Percentiles rank a stretch among this genome's conserved stretches.
Conservation (phyloP, 1,140 invertebrate species). For the Drosophila ananassae region DNA sequence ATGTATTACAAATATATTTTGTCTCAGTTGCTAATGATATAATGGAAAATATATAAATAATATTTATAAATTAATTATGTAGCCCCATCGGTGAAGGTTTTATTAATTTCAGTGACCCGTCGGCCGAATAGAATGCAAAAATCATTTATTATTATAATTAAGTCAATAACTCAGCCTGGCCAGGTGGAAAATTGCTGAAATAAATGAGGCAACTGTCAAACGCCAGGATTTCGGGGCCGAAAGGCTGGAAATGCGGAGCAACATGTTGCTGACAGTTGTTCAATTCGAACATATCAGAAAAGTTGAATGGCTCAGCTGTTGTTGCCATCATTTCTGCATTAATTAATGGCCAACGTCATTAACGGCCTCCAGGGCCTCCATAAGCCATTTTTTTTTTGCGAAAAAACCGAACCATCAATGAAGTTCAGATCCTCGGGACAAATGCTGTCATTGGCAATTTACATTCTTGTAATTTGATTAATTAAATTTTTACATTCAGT, state of each 20-base stretch:
- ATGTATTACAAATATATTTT: background rate
- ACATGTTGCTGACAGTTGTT: conserved; percentile 80
- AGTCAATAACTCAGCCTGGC: conserved; percentile 46
- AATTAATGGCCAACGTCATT: conserved; percentile 74
- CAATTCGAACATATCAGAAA: conserved; percentile 62
- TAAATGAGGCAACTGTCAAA: conserved; percentile 66
- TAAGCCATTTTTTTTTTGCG: background rate
- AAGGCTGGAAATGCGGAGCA: conserved; percentile 21
- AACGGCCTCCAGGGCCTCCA: conserved; percentile 5
- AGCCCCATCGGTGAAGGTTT: background rate
- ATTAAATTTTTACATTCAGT: conserved; percentile 40
- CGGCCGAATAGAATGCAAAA: conserved; percentile 46
- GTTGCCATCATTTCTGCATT: conserved; percentile 66
- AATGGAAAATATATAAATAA: background rate
- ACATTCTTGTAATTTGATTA: conserved; percentile 49
- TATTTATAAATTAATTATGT: conserved; percentile 28
- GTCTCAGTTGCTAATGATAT: background rate
- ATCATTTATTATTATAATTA: conserved; percentile 82
- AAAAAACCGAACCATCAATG: conserved; percentile 43
- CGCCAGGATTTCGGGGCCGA: conserved; percentile 35
- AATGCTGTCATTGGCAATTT: conserved; percentile 65
- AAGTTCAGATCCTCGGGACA: conserved; percentile 36
- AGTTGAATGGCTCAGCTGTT: conserved; percentile 40
- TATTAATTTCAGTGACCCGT: conserved; percentile 31
- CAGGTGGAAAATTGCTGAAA: conserved; percentile 70